Conservation (phyloP, 92 coral and sea anemone species). For the Paramuricea clavata region DNA sequence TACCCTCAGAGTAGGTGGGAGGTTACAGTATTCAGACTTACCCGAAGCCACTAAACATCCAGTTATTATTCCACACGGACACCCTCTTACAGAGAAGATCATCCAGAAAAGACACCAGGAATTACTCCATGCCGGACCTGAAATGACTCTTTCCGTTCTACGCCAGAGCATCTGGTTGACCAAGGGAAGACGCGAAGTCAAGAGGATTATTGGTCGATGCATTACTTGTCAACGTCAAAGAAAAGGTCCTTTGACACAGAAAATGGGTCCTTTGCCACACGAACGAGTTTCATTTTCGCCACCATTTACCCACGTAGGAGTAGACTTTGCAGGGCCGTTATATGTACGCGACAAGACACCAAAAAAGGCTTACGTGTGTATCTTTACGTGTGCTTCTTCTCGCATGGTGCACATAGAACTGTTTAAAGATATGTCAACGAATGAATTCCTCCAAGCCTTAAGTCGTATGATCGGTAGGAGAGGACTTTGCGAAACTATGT, state of each 20-base stretch:
- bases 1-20: no score
- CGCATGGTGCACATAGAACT: constrained; percentile 59
- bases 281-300: constrained; percentile 57
- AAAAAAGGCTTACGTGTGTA: constrained; percentile 34
- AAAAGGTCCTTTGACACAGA: constrained; percentile 32
- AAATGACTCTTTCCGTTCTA: constrained; percentile 34
- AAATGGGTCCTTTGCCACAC: constrained; percentile 56
- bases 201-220: constrained; percentile 38
- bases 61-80: constrained; percentile 44
- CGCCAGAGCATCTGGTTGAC: constrained; percentile 52
- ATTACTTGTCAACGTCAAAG: constrained; percentile 41
- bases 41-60: no score
- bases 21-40: constrained; percentile 59
- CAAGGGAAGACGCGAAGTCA: constrained; percentile 56
- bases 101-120: no score
- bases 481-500: constrained; percentile 57
- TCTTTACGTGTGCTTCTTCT: constrained; percentile 57
- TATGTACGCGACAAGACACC: neutral
- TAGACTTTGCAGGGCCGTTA: constrained; percentile 53
- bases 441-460: constrained; percentile 63
- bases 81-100: constrained; percentile 41
- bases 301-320: constrained; percentile 48
- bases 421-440: constrained; percentile 37
- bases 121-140: constrained; percentile 65
- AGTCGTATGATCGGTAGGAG: constrained; percentile 53